Base-by-base conservation (phyloP, 2,797 vertebrate genomes). In the Coregonus ussuriensis region DNA sequence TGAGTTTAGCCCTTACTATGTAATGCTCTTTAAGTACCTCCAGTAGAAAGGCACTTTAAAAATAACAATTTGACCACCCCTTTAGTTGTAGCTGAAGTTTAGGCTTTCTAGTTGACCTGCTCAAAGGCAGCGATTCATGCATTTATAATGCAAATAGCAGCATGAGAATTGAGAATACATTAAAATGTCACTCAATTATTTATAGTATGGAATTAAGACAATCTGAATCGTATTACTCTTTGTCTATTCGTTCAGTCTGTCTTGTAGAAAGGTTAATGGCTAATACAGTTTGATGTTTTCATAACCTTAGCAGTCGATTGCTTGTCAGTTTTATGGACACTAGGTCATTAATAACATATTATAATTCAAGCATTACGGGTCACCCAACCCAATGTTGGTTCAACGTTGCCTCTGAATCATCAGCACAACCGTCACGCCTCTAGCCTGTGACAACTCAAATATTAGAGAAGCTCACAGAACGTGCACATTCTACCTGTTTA, bases 141-240 rank as follows among this genome's bases (percentile, higher is more conserved):
- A 89, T 92, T 53, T 85, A 79, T 76, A 76, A 81, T 69, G 3
- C 0, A 1, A 41, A n/a, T 89, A 85, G 88, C 68, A 13, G 68
- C 29, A 51, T 41, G 13, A 83, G 75, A 72, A 74, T 82, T 77
- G 83, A 80, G 90, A 89, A 90, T 90, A 90, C 82, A 91, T 91
- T 89, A 88, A 81, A 33, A 79, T 88, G 65, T 47, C 67, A 75
- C 76, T 93, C 73, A 92, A 91, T 93, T 89, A 94, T 94, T 93
- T 73, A 93, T 91, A 72, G 66, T 18, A 41, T 83, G 35, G 81
- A 77, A 87, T 85, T 82, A 79, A 89, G 84, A 80, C 83, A 4
- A 77, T 86, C 82, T 85, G 72, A 74, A 76, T 83, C 65, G 83
- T 62, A 79, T 87, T 86, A 67, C 87, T 85, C 84, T 86, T 87